Conservation (phyloP, 2,888 invertebrate genomes). For the Acanthacorydalis orientalis region DNA sequence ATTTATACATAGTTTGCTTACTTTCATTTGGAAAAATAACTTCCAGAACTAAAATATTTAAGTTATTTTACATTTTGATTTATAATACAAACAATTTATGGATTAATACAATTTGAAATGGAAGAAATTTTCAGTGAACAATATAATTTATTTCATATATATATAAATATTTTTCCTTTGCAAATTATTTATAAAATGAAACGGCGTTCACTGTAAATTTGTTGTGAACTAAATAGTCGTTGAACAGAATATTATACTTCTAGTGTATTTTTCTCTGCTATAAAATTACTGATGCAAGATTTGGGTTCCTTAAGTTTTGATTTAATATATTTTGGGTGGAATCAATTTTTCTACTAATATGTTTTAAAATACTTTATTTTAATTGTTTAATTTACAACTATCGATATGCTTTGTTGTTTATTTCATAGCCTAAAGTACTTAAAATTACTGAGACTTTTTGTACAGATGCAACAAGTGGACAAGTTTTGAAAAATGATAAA, state of each 20-base stretch:
- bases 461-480: not conserved
- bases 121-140: not conserved
- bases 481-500: not conserved
- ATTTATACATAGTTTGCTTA: no score
- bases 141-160: not conserved
- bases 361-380: conserved; percentile 16
- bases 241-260: not conserved
- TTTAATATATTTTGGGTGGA: conserved; percentile 14
- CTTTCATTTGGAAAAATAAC: no score
- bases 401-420: conserved; percentile 24
- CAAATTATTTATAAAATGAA: not conserved
- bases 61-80: no score
- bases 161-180: not conserved
- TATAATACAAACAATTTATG: no score
- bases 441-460: not conserved
- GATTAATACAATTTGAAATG: not conserved
- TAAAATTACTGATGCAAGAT: conserved; percentile 13
- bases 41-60: no score
- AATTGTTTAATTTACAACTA: conserved; percentile 7
- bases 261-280: conserved; percentile 4
- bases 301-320: conserved; percentile 8
- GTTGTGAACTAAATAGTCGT: not conserved
- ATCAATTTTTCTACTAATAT: conserved; percentile 16
- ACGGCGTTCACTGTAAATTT: not conserved
- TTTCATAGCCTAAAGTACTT: not conserved